Evolutionary conservation across 2,888 invertebrate species (phyloP), one percentile per base, ranked within the genome.

Genomic region (Choristoneura rosaceana): DNA sequence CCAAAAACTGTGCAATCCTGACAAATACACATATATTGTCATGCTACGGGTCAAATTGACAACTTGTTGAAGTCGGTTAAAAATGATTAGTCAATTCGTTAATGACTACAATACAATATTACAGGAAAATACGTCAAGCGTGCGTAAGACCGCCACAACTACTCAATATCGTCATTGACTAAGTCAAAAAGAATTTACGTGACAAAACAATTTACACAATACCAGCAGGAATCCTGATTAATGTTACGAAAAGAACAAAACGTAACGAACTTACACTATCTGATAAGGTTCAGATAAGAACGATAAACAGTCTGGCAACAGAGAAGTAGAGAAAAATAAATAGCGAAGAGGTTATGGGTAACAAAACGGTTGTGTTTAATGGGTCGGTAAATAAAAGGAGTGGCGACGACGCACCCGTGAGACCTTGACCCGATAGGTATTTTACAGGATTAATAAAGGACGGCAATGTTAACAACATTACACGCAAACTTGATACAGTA

Each of bases 321-420:
- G 41, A 41, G n/a, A 17, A 52, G 7, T 25, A 41, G 41, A 66
- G 52, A 50, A 66, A 34, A 38, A 52, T 25, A 52, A 75, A 64
- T 52, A 62, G 65, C 74, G 63, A 74, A 69, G 61, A 74, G 65
- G 65, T 59, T 70, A 73, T 71, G 75, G 63, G 78, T n/a, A 77
- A 78, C 78, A 77, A 84, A 85, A 85, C 85, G 86, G 85, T 86
- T 84, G 83, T 78, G 80, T 75, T 84, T 91, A 92, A 91, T 92
- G 90, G 90, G 80, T 84, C 79, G 81, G 87, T 84, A 91, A 91
- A 92, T 85, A 89, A 79, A 81, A 90, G 90, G 90, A 87, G 89
- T 79, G 86, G 80, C 83, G 82, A 80, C 83, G 82, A 80, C 86
- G 81, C 85, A 80, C 88, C 85, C 83, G 81, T 74, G 64, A 70